Base-by-base conservation (phyloP, 2,888 invertebrate species). In the Acanthosepion lycidas region DNA sequence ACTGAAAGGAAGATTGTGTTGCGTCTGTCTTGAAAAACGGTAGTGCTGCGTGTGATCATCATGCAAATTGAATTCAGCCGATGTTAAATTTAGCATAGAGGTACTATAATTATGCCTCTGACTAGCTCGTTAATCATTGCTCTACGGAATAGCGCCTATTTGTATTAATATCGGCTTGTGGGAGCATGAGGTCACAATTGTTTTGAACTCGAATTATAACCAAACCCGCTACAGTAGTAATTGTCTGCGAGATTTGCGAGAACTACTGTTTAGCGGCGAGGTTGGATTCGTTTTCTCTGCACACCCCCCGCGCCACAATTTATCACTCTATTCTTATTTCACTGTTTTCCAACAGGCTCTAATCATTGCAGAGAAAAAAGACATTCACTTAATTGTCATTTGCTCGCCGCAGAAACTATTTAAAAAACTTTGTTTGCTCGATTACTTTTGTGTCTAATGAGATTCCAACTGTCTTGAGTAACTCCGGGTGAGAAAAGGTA, bases 381-480 rank as follows among this genome's bases (percentile, higher is more conserved):
- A n/a, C 78, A n/a, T n/a, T 78, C 78, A 78, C 78, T 33, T 78
- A 78, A 78, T 78, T 78, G 78, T 33, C 78, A n/a, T 78, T 78
- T 78, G n/a, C 78, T 78, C 78, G 18, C 78, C 78, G 12, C 78
- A 78, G n/a, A n/a, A 78, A 78, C 78, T n/a, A n/a, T 78, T 78
- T 78, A 78, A 78, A 78, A 28, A 78, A 78, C 78, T n/a, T 78
- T 78, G 78, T 78, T 78, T 78, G 78, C 12, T n/a, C 33, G n/a
- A 33, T 78, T 78, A 78, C 78, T 78, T 78, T 78, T 33, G 78
- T 78, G 8, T 33, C 18, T 78, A 78, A 78, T 78, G 78, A 78
- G 78, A 78, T 78, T 78, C 78, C 78, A 78, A 78, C 78, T 33
- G 78, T 78, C 78, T 78, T 78, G 78, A 12, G 78, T 33, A 78